These are phyloP conservation scores for Neomorphus geoffroyi DNA, from an alignment of 2,797 vertebrate species.

Conservation along the genomic window DNA sequence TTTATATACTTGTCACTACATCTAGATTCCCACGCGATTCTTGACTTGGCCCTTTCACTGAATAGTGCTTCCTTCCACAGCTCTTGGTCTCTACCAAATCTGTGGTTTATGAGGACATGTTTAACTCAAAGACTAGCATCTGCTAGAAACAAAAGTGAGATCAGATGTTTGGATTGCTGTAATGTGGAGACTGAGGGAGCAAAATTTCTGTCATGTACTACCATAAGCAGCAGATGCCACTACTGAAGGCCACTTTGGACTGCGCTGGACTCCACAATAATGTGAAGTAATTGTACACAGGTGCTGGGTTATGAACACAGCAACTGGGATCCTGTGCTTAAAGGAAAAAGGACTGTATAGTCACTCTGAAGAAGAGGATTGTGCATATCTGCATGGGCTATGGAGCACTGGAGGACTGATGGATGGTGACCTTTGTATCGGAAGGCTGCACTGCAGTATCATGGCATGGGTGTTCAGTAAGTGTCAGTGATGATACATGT, in stretches of 20 bases:
- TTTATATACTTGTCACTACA: not conserved
- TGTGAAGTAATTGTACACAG: not conserved
- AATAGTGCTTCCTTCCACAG: not conserved
- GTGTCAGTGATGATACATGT: not conserved
- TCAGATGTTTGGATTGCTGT: not conserved
- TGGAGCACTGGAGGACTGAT: not conserved
- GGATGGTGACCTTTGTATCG: not conserved
- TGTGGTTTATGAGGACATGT: not conserved
- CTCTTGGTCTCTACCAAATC: not conserved
- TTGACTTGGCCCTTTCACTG: not conserved
- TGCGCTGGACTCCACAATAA: rapidly evolving
- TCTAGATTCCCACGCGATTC: not conserved
- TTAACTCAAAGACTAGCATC: not conserved
- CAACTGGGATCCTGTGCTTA: not conserved
- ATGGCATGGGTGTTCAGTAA: not conserved
- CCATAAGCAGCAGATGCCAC: not conserved
- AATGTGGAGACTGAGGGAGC: rapidly evolving
- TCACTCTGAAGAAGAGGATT: not conserved
- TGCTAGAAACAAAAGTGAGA: not conserved
- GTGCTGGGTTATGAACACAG: not conserved
- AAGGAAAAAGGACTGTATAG: not conserved
- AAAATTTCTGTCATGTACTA: not conserved
- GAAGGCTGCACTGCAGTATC: not conserved
- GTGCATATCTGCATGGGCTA: not conserved
- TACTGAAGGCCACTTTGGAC: not conserved